Percentiles rank a stretch among this genome's conserved stretches.
phyloP scores from a whole-genome alignment of 2,888 invertebrate species.

The Tetranychus piercei region DNA sequence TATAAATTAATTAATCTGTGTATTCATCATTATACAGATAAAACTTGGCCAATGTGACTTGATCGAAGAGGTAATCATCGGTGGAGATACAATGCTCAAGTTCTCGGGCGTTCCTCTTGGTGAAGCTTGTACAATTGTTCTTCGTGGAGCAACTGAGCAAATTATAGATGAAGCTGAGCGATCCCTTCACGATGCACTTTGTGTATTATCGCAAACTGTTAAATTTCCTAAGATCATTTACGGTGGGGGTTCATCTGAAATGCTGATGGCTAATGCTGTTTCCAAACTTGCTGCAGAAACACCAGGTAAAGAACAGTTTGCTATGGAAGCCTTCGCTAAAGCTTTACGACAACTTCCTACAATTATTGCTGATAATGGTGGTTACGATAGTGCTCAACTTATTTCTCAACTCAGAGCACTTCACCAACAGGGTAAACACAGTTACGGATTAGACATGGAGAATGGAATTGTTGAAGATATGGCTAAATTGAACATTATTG shows the following conservation, averaged over 20 bases:
- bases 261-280: slow-evolving; percentile 89
- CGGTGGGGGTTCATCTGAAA: slow-evolving; percentile 84
- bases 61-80: slow-evolving; percentile 96
- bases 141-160: slow-evolving; percentile 94
- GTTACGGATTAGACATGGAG: slow-evolving; percentile 74
- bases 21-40: slow-evolving; percentile 37
- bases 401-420: slow-evolving; percentile 75
- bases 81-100: slow-evolving; percentile 80
- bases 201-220: slow-evolving; percentile 85
- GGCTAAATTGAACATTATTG: slow-evolving; percentile 73
- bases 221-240: slow-evolving; percentile 74
- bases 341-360: slow-evolving; percentile 63
- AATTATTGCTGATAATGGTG: slow-evolving; percentile 94
- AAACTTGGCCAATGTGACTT: slow-evolving; percentile 82
- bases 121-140: slow-evolving; percentile 88
- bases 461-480: slow-evolving; percentile 72
- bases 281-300: slow-evolving; percentile 61
- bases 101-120: slow-evolving; percentile 87
- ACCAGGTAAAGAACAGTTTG: slow-evolving; percentile 89
- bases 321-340: slow-evolving; percentile 81
- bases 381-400: slow-evolving; percentile 87
- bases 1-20: background rate
- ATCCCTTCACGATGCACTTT: slow-evolving; percentile 91
- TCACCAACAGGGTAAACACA: slow-evolving; percentile 59
- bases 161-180: slow-evolving; percentile 96